Base-by-base conservation (phyloP, 2,888 invertebrate species). In the Tigriopus californicus region DNA sequence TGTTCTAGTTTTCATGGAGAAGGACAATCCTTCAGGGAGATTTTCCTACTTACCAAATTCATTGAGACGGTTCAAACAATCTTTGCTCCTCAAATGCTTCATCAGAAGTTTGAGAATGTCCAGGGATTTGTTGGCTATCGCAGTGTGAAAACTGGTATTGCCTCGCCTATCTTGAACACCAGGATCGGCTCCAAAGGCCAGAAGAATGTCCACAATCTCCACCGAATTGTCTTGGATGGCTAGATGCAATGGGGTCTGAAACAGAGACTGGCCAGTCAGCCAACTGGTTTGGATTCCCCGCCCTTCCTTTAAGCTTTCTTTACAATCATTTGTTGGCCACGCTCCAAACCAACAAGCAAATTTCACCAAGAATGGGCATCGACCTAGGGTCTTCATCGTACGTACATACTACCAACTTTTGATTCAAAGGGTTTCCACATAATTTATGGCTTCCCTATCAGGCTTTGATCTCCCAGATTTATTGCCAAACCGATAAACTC, bases 151-250 rank as follows among this genome's bases (percentile, higher is more conserved):
- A n/a, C 56, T 18, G 25, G 56, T 56, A 46, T 56, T 56, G 13
- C 56, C 56, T 13, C 56, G 20, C 15, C 18, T n/a, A 46, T 56
- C 56, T 42, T 46, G 18, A 11, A 56, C 44, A 18, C 46, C 42
- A 25, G 56, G 56, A 42, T 56, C 33, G n/a, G 56, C 56, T 46
- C 56, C 56, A 44, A 56, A 56, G 46, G 42, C 41, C 44, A 56
- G 20, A 10, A 56, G 24, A 20, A 56, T 15, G 44, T 56, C 56
- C 1, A 56, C 33, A 25, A 56, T 56, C 44, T 56, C 56, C 10
- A 44, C 33, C 13, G 56, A 56, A 25, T 56, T 56, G 56, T 56
- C 56, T 15, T 20, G 22, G n/a, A 56, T 46, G 44, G 56, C 56
- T 33, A 56, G 56, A 24, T 56, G 56, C 25, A 56, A 56, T 44